Evolutionary conservation across 2,797 vertebrate genomes (phyloP), one percentile per base, ranked within the genome.

Genomic region (Oophaga sylvatica): DNA sequence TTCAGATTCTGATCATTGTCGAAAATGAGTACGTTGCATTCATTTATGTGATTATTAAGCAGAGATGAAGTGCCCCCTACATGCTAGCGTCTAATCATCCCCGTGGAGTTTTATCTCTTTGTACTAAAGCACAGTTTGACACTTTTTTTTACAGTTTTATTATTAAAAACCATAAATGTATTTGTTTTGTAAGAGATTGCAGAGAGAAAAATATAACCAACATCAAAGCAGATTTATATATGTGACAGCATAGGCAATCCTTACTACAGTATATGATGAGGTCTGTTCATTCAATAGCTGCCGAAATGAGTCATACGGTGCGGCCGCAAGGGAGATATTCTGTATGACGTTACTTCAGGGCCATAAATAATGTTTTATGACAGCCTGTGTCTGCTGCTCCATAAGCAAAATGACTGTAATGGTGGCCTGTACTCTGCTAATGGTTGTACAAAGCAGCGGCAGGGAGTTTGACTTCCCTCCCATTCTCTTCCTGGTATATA

Each of bases 111-210:
- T 59, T 86, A 70, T 80, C 48, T 77, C 56, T 80, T 60, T 80
- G n/a, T 71, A 80, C 48, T 86, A 19, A 35, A 48, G 67, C 77
- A 62, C 85, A 86, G 76, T 80, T 71, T 86, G 85, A 73, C 65
- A 62, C 31, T 80, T 86, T 86, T 86, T 86, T 56, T 67, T 70
- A 73, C 29, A 60, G 68, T 73, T 81, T 73, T 87, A 81, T 87
- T 81, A 87, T 87, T 76, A 45, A 75, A 53, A 82, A 41, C 11
- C 22, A 67, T 75, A 56, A 75, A 73, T 76, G 65, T 81, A n/a
- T 81, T 87, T 81, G 48, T 63, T 87, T 76, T 73, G 7, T 22
- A 22, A 15, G n/a, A 73, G n/a, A 62, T 73, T 81, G n/a, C 63
- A 13, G 20, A 63, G 53, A 26, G 19, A 79, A 70, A 59, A 60